Evolutionary conservation across 2,113 vertebrate species (phyloP).

Genomic region (Lepidothrix coronata): DNA sequence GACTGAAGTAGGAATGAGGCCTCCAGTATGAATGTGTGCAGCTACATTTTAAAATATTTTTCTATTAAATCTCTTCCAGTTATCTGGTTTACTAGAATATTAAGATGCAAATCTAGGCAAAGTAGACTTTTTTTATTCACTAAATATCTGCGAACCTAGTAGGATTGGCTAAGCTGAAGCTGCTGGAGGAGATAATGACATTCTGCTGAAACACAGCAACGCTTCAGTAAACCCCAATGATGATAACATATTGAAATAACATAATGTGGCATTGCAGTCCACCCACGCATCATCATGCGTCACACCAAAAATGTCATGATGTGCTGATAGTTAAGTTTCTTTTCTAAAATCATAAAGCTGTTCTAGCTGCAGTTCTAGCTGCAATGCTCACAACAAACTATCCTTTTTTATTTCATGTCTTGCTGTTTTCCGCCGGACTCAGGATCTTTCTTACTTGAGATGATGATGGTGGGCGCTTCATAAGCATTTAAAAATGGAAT

Average conservation of each 20-base stretch:
- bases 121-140: not conserved
- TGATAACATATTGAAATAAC: conserved; percentile 37
- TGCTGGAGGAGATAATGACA: not conserved
- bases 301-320: conserved; percentile 19
- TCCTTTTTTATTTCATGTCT: not conserved
- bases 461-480: not conserved
- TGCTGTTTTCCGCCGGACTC: not conserved
- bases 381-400: not conserved
- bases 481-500: not conserved
- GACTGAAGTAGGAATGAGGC: not conserved
- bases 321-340: conserved; percentile 31
- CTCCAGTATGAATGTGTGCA: not conserved
- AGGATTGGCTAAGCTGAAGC: not conserved
- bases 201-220: conserved; percentile 8
- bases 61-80: conserved; percentile 33
- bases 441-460: not conserved
- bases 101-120: conserved; percentile 40
- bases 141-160: not conserved
- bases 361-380: not conserved
- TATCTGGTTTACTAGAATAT: not conserved
- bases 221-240: not conserved
- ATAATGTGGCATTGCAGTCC: conserved; percentile 31
- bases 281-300: conserved; percentile 15
- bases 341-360: conserved; percentile 22
- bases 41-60: not conserved